Base-by-base conservation (phyloP, 2,797 vertebrate genomes). In the Microctenopoma lineatum region DNA sequence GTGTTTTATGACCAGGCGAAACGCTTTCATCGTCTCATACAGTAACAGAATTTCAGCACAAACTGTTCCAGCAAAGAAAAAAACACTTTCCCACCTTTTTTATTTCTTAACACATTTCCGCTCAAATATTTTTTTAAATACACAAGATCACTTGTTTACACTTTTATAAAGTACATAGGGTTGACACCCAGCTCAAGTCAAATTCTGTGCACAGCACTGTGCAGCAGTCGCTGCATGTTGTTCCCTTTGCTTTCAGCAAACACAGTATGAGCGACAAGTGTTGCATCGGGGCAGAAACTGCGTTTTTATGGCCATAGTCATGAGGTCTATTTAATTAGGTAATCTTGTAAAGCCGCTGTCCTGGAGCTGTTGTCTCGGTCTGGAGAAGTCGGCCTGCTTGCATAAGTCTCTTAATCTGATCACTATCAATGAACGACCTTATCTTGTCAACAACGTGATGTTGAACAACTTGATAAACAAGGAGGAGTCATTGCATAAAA, bases 381-480 rank as follows among this genome's bases (percentile, higher is more conserved):
- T 72, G 62, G 48, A 56, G 65, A 71, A 63, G 70, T 73, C 46
- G 15, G 55, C 46, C 65, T 59, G 45, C 70, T 92, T 93, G 69
- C 80, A 68, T 83, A 91, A 93, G 80, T 69, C 51, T 87, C 67
- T 54, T 88, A 74, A 84, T 83, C 59, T 75, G 74, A 89, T 86
- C 63, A 74, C 66, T 76, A 86, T 89, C 80, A 80, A 9, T 41
- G 56, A 84, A 77, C 75, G 71, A 63, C 70, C 75, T 59, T 29
- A 25, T 87, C 59, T 78, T 27, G 70, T 84, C 72, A 81, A 81
- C 80, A 86, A 68, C 81, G 54, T 64, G 50, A 70, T 57, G 70
- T 60, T 60, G 70, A 45, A 66, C 48, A 1, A 64, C 80, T 73
- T 67, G 41, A 80, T 77, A 82, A 86, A 87, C 84, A 87, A 50